These are phyloP conservation scores for Myxocyprinus asiaticus DNA, from an alignment of 2,113 vertebrate species.

Conservation along the genomic window DNA sequence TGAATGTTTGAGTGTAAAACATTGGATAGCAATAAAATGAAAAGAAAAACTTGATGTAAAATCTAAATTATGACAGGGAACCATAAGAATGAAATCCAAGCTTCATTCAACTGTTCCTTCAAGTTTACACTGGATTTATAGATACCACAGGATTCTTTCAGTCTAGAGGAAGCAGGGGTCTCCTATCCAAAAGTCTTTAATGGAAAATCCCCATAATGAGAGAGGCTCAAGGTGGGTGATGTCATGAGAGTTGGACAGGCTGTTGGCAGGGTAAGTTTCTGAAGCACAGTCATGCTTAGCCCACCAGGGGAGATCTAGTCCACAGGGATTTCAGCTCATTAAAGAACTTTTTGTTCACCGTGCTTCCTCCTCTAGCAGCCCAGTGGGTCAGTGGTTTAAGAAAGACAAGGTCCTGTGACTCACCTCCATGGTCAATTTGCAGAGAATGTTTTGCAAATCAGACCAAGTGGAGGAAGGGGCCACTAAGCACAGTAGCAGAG, in stretches of 20 bases:
- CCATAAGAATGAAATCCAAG: slow-evolving; percentile 53
- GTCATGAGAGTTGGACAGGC: slow-evolving; percentile 47
- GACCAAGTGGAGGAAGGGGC: slow-evolving; percentile 6
- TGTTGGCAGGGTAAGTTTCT: slow-evolving; percentile 44
- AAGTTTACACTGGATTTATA: slow-evolving; percentile 63
- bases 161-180: slow-evolving; percentile 48
- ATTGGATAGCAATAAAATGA: not conserved
- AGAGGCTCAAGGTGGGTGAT: slow-evolving; percentile 51
- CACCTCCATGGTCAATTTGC: slow-evolving; percentile 38
- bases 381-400: slow-evolving; percentile 19
- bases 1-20: not conserved
- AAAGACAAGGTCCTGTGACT: slow-evolving; percentile 43
- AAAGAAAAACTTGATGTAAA: slow-evolving; percentile 6
- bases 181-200: slow-evolving; percentile 57
- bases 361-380: slow-evolving; percentile 12
- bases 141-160: slow-evolving; percentile 60
- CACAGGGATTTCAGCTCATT: slow-evolving; percentile 29
- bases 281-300: slow-evolving; percentile 41
- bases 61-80: slow-evolving; percentile 28
- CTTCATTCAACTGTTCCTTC: slow-evolving; percentile 63
- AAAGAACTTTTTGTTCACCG: slow-evolving; percentile 32
- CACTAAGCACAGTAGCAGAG: slow-evolving; percentile 18
- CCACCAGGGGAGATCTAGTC: slow-evolving; percentile 47
- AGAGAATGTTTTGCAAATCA: slow-evolving; percentile 49
- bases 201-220: slow-evolving; percentile 53